A percentile compares a stretch with the other conserved stretches of the same genome.
Conservation (phyloP, 2,797 vertebrate genomes). For the Pseudochirops corinnae region DNA sequence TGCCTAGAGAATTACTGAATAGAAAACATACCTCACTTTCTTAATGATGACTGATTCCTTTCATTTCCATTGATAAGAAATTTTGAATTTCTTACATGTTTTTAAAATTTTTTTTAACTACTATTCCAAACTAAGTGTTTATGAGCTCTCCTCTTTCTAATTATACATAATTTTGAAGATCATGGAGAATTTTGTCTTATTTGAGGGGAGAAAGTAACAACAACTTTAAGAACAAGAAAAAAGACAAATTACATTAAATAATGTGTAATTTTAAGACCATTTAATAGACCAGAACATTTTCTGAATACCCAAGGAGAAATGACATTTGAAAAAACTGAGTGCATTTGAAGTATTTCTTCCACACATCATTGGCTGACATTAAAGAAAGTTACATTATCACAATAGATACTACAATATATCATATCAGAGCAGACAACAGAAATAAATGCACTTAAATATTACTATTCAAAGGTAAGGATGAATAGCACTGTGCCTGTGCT, state of each 20-base stretch:
- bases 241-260: not conserved
- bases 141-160: not conserved
- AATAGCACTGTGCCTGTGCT: not conserved
- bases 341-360: not conserved
- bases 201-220: constrained; percentile 34
- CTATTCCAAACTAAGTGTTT: not conserved
- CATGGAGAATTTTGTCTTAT: not conserved
- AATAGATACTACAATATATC: not conserved
- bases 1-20: not conserved
- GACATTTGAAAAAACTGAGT: not conserved
- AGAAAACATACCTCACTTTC: not conserved
- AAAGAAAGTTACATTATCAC: not conserved
- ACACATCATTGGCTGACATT: not conserved
- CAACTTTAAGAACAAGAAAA: not conserved
- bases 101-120: not conserved
- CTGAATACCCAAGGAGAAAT: constrained; percentile 8
- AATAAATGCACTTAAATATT: not conserved
- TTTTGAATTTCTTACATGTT: not conserved
- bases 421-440: not conserved
- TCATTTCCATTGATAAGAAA: not conserved
- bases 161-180: not conserved
- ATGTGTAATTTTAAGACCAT: constrained; percentile 21
- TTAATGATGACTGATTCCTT: not conserved
- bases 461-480: not conserved
- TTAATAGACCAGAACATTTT: constrained; percentile 8